phyloP scores from a whole-genome alignment of 2,888 invertebrate species.

The Thecocarcelia acutangulata region DNA sequence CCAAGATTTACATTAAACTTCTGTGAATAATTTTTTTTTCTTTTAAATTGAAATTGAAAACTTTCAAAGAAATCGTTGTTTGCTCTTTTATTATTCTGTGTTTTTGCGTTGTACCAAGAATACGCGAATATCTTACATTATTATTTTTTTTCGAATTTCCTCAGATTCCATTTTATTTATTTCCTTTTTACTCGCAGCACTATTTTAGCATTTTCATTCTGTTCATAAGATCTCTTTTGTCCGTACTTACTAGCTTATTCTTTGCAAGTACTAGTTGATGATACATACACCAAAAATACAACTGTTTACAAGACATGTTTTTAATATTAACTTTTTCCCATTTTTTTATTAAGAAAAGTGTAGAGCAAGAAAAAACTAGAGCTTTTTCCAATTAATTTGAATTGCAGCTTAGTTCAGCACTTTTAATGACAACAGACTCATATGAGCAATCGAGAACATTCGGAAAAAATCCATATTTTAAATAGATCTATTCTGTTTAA shows the following conservation, averaged over 20 bases:
- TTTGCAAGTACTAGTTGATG: no score
- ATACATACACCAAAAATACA: conserved; percentile 30
- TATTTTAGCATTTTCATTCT: conserved; percentile 27
- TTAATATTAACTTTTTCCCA: background rate
- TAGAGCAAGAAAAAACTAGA: background rate
- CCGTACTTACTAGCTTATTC: background rate
- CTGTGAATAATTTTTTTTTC: conserved; percentile 30
- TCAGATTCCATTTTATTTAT: conserved; percentile 9
- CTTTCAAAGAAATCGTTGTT: conserved; percentile 20
- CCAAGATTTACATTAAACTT: conserved; percentile 41
- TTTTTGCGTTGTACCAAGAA: conserved; percentile 18
- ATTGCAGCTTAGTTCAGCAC: no score
- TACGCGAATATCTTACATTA: conserved; percentile 3
- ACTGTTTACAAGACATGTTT: conserved; percentile 53
- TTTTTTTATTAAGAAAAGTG: background rate
- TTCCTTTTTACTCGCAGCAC: conserved; percentile 21
- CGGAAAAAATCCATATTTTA: no score
- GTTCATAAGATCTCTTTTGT: background rate
- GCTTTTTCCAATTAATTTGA: background rate
- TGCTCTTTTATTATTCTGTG: background rate
- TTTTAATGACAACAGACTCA: no score
- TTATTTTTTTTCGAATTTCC: conserved; percentile 3
- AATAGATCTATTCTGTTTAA: no score
- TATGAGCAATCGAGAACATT: no score
- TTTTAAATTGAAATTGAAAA: conserved; percentile 34